phyloP scores from a whole-genome alignment of 2,113 vertebrate species.

The Microcebus griseorufus region DNA sequence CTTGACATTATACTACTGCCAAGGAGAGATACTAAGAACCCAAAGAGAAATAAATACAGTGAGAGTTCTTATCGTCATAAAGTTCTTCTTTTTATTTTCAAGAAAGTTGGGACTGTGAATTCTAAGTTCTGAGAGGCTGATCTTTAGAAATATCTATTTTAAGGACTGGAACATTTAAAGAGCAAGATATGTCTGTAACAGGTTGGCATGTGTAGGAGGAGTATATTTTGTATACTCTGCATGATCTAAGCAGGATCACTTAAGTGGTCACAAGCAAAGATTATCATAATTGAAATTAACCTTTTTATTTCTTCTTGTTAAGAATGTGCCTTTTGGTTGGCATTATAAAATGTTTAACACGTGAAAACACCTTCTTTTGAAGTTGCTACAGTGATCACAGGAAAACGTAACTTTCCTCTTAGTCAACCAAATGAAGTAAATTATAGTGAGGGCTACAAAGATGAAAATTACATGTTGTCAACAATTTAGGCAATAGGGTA shows the following conservation, averaged over 20 bases:
- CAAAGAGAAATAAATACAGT: background rate
- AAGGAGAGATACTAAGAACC: background rate
- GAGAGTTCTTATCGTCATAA: background rate
- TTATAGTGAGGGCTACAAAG: conserved; percentile 81
- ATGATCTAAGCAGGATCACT: conserved; percentile 47
- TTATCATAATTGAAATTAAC: conserved; percentile 76
- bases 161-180: conserved; percentile 59
- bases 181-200: background rate
- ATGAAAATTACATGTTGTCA: conserved; percentile 87
- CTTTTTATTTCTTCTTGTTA: conserved; percentile 71
- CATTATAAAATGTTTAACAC: conserved; percentile 69
- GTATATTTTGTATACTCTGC: conserved; percentile 19
- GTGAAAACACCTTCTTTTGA: conserved; percentile 69
- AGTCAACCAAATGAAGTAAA: conserved; percentile 85
- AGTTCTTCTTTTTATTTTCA: background rate
- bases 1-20: background rate
- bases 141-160: conserved; percentile 73
- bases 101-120: conserved; percentile 42
- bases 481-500: conserved; percentile 76
- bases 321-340: conserved; percentile 60
- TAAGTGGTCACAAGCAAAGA: conserved; percentile 52
- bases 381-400: conserved; percentile 70
- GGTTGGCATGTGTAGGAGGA: conserved; percentile 46
- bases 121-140: conserved; percentile 54
- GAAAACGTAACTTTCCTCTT: conserved; percentile 76